Conservation (phyloP, 2,797 vertebrate genomes). For the Cossypha caffra region DNA sequence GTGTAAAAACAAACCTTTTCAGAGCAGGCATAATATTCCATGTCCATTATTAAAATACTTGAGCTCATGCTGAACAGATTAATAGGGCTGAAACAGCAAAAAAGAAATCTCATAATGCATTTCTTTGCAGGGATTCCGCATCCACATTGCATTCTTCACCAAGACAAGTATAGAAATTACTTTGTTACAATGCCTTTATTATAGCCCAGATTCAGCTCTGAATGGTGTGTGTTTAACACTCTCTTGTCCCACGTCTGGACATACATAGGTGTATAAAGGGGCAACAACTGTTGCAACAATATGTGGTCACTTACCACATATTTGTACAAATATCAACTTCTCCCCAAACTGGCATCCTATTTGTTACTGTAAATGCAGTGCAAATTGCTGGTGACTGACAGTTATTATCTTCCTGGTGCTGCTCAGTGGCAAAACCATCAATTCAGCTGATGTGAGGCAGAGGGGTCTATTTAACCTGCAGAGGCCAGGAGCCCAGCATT, state of each 20-base stretch:
- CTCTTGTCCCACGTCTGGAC: background rate
- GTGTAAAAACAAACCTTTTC: conserved; percentile 35
- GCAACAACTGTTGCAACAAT: background rate
- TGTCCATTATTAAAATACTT: conserved; percentile 56
- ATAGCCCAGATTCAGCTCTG: background rate
- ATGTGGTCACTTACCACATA: background rate
- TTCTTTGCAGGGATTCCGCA: conserved; percentile 17
- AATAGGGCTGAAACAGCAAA: conserved; percentile 46
- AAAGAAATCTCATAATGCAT: conserved; percentile 41
- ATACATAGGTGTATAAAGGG: background rate
- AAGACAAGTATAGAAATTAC: conserved; percentile 34
- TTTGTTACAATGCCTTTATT: background rate
- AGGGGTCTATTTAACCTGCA: background rate
- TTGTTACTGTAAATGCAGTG: background rate
- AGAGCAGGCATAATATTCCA: conserved; percentile 27
- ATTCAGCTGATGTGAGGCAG: background rate
- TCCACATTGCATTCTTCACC: background rate
- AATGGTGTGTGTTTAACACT: background rate
- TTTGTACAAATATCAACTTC: background rate
- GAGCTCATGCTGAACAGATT: conserved; percentile 52
- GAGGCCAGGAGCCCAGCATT: background rate
- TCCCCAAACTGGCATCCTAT: background rate
- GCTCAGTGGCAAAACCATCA: conserved; percentile 13
- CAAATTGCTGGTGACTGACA: conserved; percentile 3
- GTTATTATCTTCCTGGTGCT: background rate